Evolutionary conservation across 2,888 invertebrate genomes (phyloP), one percentile per base, ranked within the genome.

Genomic region (Microplitis deprimator): DNA sequence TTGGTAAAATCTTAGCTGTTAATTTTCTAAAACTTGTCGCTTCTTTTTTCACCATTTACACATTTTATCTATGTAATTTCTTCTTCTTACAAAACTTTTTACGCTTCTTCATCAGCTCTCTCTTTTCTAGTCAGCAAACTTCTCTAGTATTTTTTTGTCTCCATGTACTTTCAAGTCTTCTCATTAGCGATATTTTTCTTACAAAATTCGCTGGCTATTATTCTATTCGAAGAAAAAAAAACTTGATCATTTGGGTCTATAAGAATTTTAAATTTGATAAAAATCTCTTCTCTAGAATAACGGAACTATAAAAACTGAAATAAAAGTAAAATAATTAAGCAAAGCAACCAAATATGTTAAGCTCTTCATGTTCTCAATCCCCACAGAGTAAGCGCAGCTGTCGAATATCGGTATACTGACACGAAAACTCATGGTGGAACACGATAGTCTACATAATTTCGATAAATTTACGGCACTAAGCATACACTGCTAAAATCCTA

Each of bases 391-490:
- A 62, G 62, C 41, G 50, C 75, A 75, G 75, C 69, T 75, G 75
- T 70, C 62, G 41, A 3, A 59, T 20, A 75, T 64, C 50, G 64
- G 75, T 70, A 69, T 69, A 75, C 69, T 69, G 69, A 75, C 73
- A 73, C 50, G 65, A 73, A 73, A 73, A 67, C 67, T 67, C 38
- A 50, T 67, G 50, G 59, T 73, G 64, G 8, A 38, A 39, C 29
- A 73, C 41, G 50, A 73, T 73, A 65, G 64, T 20, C 50, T 41
- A 6, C 29, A 29, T 40, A 20, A 73, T 62, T 65, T 50, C 20
- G 41, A 73, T 40, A 73, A 50, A 73, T 50, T 65, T 65, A 73
- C 73, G 65, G 17, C 38, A 61, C 16, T 29, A 71, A 71, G 38
- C 61, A 39, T n/a, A 50, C 59, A 70, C 38, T 29, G 61, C 50